Evolutionary conservation across 2,888 invertebrate genomes (phyloP).

Genomic region (Archaeoteleia sp.): DNA sequence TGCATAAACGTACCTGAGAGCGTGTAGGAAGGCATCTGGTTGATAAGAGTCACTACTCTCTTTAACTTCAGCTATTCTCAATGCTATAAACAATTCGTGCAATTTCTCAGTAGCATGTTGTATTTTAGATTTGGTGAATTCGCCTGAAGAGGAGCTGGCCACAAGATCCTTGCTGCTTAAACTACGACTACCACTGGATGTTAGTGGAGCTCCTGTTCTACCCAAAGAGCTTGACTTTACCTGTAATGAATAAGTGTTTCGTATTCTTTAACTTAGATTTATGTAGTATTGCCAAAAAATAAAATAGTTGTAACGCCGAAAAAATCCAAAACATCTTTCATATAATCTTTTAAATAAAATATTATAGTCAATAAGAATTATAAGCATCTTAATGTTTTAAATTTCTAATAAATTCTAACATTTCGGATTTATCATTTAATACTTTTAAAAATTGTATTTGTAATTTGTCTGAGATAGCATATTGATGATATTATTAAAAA

Average conservation of each 20-base stretch:
- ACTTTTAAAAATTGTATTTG: too few species aligned
- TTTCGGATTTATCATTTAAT: too few species aligned
- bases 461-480: too few species aligned
- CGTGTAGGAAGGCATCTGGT: conserved; percentile 87
- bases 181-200: conserved; percentile 83
- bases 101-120: conserved; percentile 88
- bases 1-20: conserved; percentile 80
- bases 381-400: too few species aligned
- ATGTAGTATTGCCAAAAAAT: too few species aligned
- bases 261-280: too few species aligned
- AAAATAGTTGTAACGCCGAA: too few species aligned
- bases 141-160: conserved; percentile 66
- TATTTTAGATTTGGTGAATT: conserved; percentile 72
- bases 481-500: too few species aligned
- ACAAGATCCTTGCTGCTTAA: conserved; percentile 88
- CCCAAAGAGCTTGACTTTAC: conserved; percentile 84
- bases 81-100: conserved; percentile 86
- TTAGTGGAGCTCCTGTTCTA: conserved; percentile 82
- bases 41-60: conserved; percentile 87
- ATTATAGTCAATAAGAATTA: too few species aligned
- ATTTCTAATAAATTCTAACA: too few species aligned
- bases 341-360: too few species aligned
- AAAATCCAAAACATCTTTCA: too few species aligned
- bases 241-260: conserved; percentile 64
- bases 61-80: conserved; percentile 83